Conservation (phyloP, 1,140 invertebrate species). For the Subanguina moxae region DNA sequence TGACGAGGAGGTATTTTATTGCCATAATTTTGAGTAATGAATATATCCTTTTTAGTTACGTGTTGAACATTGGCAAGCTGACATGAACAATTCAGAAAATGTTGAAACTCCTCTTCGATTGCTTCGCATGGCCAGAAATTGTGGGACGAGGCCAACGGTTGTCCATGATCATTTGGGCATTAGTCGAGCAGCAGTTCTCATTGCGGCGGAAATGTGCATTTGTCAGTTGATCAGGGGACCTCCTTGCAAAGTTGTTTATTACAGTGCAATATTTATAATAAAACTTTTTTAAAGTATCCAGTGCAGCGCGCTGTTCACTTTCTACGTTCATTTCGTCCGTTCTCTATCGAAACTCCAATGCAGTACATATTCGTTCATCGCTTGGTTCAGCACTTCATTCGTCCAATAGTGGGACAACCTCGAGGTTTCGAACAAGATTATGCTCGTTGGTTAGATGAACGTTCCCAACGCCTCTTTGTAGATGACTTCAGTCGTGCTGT, state of each 20-base stretch:
- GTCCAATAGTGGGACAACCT: constrained; percentile 34
- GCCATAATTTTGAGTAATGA: not conserved
- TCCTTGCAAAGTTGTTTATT: constrained; percentile 42
- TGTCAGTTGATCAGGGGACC: constrained; percentile 48
- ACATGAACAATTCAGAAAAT: constrained; percentile 55
- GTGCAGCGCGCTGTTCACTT: constrained; percentile 55
- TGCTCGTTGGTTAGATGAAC: constrained; percentile 47
- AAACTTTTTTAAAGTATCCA: constrained; percentile 40
- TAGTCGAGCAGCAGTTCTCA: constrained; percentile 50
- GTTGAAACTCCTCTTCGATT: constrained; percentile 46
- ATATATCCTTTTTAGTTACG: constrained; percentile 21
- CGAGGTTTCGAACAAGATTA: constrained; percentile 49
- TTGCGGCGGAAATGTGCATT: constrained; percentile 54
- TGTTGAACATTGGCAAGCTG: constrained; percentile 56
- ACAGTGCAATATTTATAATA: not conserved
- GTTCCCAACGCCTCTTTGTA: constrained; percentile 50
- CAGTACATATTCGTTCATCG: constrained; percentile 56
- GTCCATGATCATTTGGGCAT: constrained; percentile 53
- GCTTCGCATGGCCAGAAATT: constrained; percentile 44
- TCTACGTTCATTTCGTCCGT: constrained; percentile 49
- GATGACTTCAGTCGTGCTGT: constrained; percentile 45
- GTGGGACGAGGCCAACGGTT: constrained; percentile 38
- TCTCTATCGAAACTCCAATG: constrained; percentile 56
- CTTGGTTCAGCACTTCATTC: constrained; percentile 45
- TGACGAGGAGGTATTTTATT: constrained; percentile 33